phyloP scores from a whole-genome alignment of 2,113 vertebrate species.

The Scytalopus superciliaris region DNA sequence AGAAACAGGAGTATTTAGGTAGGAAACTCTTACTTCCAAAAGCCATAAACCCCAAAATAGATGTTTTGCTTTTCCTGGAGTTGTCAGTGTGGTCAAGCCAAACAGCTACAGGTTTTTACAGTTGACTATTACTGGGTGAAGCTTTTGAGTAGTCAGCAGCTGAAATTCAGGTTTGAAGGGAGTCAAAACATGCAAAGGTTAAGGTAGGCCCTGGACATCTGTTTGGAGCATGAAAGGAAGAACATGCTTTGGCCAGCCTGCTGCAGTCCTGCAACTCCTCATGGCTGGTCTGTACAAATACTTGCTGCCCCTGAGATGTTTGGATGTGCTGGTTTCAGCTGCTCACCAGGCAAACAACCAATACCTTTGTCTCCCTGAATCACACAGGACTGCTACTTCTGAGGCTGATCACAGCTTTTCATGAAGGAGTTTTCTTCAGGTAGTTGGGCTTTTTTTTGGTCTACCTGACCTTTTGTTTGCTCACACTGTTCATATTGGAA shows the following conservation, averaged over 20 bases:
- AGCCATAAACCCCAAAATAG: not conserved
- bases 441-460: not conserved
- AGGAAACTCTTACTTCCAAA: constrained; percentile 21
- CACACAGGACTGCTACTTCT: not conserved
- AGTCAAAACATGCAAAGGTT: not conserved
- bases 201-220: not conserved
- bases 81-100: not conserved
- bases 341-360: not conserved
- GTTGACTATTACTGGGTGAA: not conserved
- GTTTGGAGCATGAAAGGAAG: not conserved
- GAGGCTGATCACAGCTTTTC: not conserved
- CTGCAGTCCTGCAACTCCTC: not conserved
- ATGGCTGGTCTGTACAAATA: not conserved
- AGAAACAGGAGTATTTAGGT: constrained; percentile 97
- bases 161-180: not conserved
- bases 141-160: not conserved
- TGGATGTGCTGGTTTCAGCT: not conserved
- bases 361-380: not conserved
- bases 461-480: not conserved
- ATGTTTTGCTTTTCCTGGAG: not conserved
- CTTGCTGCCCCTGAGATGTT: not conserved
- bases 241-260: fast-evolving
- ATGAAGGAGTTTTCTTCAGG: not conserved
- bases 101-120: not conserved
- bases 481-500: not conserved